Evolutionary conservation across 2,797 vertebrate species (phyloP).

Genomic region (Emys orbicularis): DNA sequence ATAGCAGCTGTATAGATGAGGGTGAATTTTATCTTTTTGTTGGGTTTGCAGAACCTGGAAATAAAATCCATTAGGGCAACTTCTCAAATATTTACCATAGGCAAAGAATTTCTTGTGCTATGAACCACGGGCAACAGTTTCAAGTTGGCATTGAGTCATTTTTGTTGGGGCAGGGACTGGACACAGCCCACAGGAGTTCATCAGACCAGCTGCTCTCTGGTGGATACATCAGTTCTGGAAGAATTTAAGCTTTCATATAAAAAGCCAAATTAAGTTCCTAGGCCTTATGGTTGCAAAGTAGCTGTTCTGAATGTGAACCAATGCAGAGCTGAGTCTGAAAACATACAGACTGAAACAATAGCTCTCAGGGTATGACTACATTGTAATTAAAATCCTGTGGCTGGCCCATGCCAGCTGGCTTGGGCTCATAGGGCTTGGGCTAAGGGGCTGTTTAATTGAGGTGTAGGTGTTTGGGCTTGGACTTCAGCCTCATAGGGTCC

Average conservation of each 20-base stretch:
- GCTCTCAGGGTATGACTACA: too few relatives aligned
- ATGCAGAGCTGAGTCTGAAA: too few relatives aligned
- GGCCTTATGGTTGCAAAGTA: not conserved
- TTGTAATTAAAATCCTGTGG: too few relatives aligned
- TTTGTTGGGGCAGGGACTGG: not conserved
- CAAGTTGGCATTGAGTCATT: not conserved
- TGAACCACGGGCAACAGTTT: not conserved
- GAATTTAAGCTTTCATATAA: not conserved
- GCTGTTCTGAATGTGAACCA: too few relatives aligned
- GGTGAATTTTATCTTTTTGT: not conserved
- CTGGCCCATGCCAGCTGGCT: too few relatives aligned
- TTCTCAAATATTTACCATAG: not conserved
- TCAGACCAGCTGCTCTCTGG: not conserved
- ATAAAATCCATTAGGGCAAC: not conserved
- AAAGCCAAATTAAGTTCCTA: not conserved
- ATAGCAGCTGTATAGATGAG: not conserved
- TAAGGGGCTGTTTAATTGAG: too few relatives aligned
- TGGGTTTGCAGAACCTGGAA: not conserved
- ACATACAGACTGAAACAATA: too few relatives aligned
- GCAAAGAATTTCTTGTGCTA: not conserved
- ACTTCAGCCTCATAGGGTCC: too few relatives aligned
- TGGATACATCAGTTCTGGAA: not conserved
- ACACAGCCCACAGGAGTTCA: not conserved
- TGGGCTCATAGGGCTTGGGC: too few relatives aligned
- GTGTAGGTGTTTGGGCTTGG: too few relatives aligned